Conservation (phyloP, 2,888 invertebrate genomes). For the Autographa gamma region DNA sequence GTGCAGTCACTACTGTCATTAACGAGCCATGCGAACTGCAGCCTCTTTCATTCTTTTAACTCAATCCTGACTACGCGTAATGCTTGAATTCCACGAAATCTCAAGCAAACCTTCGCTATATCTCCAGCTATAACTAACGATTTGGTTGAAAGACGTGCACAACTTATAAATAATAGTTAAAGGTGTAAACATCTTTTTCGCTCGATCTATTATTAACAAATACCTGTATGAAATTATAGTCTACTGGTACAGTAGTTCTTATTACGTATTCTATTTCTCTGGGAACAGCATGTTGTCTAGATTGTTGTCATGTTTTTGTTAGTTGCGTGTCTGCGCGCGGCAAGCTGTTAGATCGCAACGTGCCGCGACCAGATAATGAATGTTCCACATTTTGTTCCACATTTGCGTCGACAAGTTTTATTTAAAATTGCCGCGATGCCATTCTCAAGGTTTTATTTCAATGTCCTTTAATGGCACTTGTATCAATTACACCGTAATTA, state of each 20-base stretch:
- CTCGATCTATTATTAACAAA: constrained; percentile 36
- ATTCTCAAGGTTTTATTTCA: constrained; percentile 35
- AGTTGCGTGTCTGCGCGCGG: constrained; percentile 62
- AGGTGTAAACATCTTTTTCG: constrained; percentile 18
- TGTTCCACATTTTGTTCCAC: constrained; percentile 54
- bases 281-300: constrained; percentile 65
- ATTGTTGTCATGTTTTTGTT: constrained; percentile 70
- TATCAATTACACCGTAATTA: constrained; percentile 55
- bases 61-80: constrained; percentile 45
- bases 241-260: constrained; percentile 53
- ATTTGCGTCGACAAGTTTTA: constrained; percentile 51
- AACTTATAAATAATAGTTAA: constrained; percentile 5
- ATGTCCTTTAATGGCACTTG: constrained; percentile 34
- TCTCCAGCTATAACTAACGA: constrained; percentile 15
- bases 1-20: constrained; percentile 72
- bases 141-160: constrained; percentile 11
- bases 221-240: constrained; percentile 43
- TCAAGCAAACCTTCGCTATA: not conserved
- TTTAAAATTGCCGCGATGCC: constrained; percentile 33
- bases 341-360: constrained; percentile 64
- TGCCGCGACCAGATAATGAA: constrained; percentile 59
- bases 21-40: constrained; percentile 63
- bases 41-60: constrained; percentile 53
- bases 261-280: constrained; percentile 64
- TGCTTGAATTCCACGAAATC: constrained; percentile 21